phyloP scores from a whole-genome alignment of 1,140 invertebrate genomes.

The Zaprionus camerounensis region DNA sequence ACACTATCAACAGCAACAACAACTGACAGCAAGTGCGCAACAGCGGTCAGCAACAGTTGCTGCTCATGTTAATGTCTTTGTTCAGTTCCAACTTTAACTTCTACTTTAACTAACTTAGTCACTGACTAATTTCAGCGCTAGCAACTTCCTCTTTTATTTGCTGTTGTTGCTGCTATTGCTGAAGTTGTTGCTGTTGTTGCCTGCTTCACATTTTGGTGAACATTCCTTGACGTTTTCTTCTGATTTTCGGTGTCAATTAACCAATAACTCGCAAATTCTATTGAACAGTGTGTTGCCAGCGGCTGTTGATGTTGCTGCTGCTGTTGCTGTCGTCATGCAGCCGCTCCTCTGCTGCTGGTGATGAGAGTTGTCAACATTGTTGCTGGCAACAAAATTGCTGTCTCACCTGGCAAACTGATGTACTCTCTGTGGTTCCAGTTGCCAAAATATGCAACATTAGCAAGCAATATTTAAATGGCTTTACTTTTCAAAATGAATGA shows the following conservation, averaged over 20 bases:
- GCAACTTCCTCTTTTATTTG: constrained; percentile 21
- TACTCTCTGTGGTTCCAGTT: constrained; percentile 8
- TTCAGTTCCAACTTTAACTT: constrained; percentile 13
- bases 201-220: constrained; percentile 4
- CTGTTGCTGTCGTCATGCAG: constrained; percentile 8
- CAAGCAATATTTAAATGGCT: too few species aligned
- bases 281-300: background rate
- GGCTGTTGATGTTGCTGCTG: background rate
- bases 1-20: background rate
- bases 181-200: background rate
- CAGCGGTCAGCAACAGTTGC: constrained; percentile 30
- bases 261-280: constrained; percentile 15
- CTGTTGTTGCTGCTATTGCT: background rate
- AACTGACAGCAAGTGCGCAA: constrained; percentile 45
- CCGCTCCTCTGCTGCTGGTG: constrained; percentile 1
- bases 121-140: constrained; percentile 4
- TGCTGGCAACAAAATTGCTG: constrained; percentile 23
- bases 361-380: constrained; percentile 39
- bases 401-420: background rate
- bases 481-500: too few species aligned
- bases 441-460: too few species aligned
- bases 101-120: constrained; percentile 9
- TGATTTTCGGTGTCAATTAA: constrained; percentile 27
- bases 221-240: constrained; percentile 19
- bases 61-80: constrained; percentile 35